Evolutionary conservation across 2,888 invertebrate species (phyloP), one percentile per base, ranked within the genome.

Genomic region (Anticlea derivata): DNA sequence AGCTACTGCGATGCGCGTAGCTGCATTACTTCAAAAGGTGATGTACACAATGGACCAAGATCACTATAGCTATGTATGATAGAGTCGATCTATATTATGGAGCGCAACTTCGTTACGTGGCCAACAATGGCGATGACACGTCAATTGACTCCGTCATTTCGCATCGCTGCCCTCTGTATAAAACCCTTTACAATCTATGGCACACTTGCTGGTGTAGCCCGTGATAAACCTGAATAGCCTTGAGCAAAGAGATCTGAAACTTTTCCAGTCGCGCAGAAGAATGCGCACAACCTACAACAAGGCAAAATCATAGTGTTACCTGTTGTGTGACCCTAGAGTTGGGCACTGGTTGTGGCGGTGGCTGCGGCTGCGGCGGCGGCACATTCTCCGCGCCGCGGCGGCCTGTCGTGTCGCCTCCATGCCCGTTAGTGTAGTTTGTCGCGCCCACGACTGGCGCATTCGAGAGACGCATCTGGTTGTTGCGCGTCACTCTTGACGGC

Each of bases 311-410:
- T 37, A 13, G 11, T 5, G 10, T 27, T 52, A 91, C 91, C 87
- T 91, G 91, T 64, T 87, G 91, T 49, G 87, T 90, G 55, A 86
- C 63, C 63, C 90, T 80, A 29, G 83, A 65, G 66, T 85, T 92
- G 39, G 63, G 72, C 34, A 39, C 22, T 0, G 62, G 73, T 44
- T 66, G 67, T 39, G 88, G 83, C 45, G 84, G 89, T 47, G 75
- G 72, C 45, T 86, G 87, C 40, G 85, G 90, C 56, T 75, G 78
- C 47, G 90, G 85, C 34, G 93, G 92, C 44, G 93, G 93, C 66
- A 94, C 92, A 73, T 93, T 94, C 79, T 93, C 94, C 0, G 92
- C 81, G 66, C 92, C 92, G 33, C 92, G 88, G 47, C 93, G 88
- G 49, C 92, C 91, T 38, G 92, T 92, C 50, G 91, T 91, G 70